A percentile compares a stretch with the other conserved stretches of the same genome.
Conservation (phyloP, 2,888 invertebrate species). For the Isoperla grammatica region DNA sequence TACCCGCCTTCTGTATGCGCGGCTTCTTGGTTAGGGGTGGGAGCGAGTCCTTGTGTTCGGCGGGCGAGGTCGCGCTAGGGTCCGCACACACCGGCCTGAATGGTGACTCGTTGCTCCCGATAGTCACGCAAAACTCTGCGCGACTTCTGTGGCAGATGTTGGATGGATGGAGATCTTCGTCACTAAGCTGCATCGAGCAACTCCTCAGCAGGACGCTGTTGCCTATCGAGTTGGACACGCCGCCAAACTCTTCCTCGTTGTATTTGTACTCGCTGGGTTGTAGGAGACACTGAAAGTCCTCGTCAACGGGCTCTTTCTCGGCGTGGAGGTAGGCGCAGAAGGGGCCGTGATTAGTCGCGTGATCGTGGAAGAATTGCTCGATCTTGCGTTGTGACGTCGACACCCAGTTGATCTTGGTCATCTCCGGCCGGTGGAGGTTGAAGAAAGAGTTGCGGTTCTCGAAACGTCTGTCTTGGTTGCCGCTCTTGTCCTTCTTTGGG, state of each 20-base stretch:
- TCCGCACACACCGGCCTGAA: too few relatives aligned
- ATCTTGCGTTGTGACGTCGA: slow-evolving; percentile 5
- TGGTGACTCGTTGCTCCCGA: not conserved
- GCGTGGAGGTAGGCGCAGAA: not conserved
- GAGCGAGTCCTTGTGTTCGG: too few relatives aligned
- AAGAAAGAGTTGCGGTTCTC: slow-evolving; percentile 16
- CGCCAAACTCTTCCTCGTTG: not conserved
- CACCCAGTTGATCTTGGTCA: slow-evolving; percentile 17
- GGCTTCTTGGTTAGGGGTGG: too few relatives aligned
- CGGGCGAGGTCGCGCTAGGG: too few relatives aligned
- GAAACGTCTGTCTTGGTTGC: not conserved
- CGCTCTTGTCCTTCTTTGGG: too few relatives aligned
- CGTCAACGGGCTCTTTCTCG: not conserved
- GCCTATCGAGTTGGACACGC: not conserved
- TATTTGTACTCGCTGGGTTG: not conserved
- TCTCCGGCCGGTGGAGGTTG: slow-evolving; percentile 21
- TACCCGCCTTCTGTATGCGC: too few relatives aligned
- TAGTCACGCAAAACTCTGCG: slow-evolving; percentile 15
- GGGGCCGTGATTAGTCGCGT: not conserved
- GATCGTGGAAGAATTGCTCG: slow-evolving; percentile 15
- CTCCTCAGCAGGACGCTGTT: not conserved
- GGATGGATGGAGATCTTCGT: slow-evolving; percentile 13
- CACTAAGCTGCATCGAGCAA: not conserved
- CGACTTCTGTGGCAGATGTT: slow-evolving; percentile 15
- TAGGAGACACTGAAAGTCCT: not conserved